Base-by-base conservation (phyloP, 2,113 vertebrate species). In the Ascaphus truei region DNA sequence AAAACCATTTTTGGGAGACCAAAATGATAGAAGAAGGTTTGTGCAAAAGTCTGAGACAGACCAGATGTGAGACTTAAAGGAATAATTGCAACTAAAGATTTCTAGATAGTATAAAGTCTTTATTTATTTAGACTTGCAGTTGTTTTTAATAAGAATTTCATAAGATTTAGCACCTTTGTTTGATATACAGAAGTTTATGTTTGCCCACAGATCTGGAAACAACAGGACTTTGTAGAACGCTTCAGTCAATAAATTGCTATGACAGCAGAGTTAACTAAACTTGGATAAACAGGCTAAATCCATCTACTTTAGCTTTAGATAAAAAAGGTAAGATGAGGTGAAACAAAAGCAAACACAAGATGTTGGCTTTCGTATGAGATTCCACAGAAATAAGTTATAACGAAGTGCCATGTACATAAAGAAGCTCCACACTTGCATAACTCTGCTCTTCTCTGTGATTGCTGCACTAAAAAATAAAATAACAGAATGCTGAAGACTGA, bases 21-120 rank as follows among this genome's bases (percentile, higher is more conserved):
- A 22, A 36, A n/a, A 60, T 52, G 57, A 71, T 34, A 60, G 43
- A 60, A 29, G 47, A 61, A 47, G 31, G 29, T 61, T 71, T 71
- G 56, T 61, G 31, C 29, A 25, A 34, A 47, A 3, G 43, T 48
- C 45, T 71, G 57, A 71, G 67, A 59, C 56, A 37, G 34, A 61
- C 67, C 67, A 71, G 67, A 71, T 71, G 67, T 61, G 57, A 71
- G 47, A 51, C 41, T 30, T 61, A 39, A 36, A 29, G 45, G n/a
- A 61, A 60, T 69, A 60, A 60, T 69, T 50, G 66, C 26, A 18
- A 60, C 26, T 39, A 30, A 60, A 23, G 45, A 52, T 61, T 45
- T 47, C 56, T 37, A 52, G 67, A 71, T 51, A 31, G 55, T 25
- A 59, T 41, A 68, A 66, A 48, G 33, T 47, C 45, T 18, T 59